Base-by-base conservation (phyloP, 2,113 vertebrate genomes). In the Spea bombifrons region DNA sequence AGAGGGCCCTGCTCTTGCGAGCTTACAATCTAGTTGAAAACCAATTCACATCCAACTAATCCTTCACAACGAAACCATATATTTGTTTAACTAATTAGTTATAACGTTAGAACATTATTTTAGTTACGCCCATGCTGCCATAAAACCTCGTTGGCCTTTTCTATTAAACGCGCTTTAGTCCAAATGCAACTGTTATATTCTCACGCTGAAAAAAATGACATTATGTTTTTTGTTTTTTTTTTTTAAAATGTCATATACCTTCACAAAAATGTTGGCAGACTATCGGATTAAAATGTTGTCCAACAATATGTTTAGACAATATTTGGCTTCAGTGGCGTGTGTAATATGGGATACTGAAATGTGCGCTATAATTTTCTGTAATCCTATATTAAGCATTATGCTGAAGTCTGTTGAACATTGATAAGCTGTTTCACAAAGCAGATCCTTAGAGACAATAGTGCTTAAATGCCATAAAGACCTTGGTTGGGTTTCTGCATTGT, bases 381-480 rank as follows among this genome's bases (percentile, higher is more conserved):
- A 89, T 88, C 83, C 84, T 84, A 78, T 87, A 87, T 87, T 88
- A 88, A 90, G 86, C 85, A 86, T 88, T 88, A 85, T 87, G 81
- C 73, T 86, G 83, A 85, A 80, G 80, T 86, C 89, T 91, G 89
- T 87, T 90, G 86, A 90, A 89, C 84, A 89, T 73, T 86, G 88
- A 90, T 90, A 92, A 91, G 86, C 81, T 66, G 17, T 85, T 83
- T 86, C 82, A 81, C 65, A 3, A 71, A 83, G 59, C 74, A 76
- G 72, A 80, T 88, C 86, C 84, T 84, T 65, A 0, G 57, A 91
- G 86, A 87, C 78, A 67, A 75, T 82, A 86, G 80, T 81, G 70
- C 61, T 82, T 86, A 89, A 89, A 84, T 81, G 49, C 75, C n/a
- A 5, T 83, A 81, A 89, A 90, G 85, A 85, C 82, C 79, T 82